A percentile compares a stretch with the other conserved stretches of the same genome.
phyloP scores from a whole-genome alignment of 2,888 invertebrate species.

The Drosophila niveifrons region DNA sequence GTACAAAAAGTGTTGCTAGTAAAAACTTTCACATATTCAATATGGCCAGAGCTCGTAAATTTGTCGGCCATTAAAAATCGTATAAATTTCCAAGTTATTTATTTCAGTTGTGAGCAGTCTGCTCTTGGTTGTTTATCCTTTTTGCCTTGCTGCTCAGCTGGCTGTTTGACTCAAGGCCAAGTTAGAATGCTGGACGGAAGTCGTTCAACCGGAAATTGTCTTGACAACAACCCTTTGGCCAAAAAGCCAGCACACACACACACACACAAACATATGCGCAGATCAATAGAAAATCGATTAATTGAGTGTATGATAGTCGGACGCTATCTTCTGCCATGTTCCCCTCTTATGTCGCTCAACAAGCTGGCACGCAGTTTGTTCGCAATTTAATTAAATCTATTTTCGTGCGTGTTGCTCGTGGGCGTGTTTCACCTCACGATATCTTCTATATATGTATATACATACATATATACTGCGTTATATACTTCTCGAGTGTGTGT shows the following conservation, averaged over 20 bases:
- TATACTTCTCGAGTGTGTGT: constrained; percentile 49
- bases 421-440: constrained; percentile 64
- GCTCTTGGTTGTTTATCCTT: constrained; percentile 4
- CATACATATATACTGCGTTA: constrained; percentile 1
- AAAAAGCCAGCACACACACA: constrained; percentile 6
- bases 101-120: constrained; percentile 10
- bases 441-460: background rate
- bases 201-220: constrained; percentile 59
- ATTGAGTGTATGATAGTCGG: constrained; percentile 58
- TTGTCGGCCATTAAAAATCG: background rate
- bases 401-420: constrained; percentile 72
- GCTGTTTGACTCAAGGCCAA: constrained; percentile 24
- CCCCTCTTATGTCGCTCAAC: background rate
- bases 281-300: constrained; percentile 74
- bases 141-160: background rate
- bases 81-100: constrained; percentile 13
- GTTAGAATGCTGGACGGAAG: constrained; percentile 43
- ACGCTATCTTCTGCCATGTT: background rate
- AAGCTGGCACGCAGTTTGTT: constrained; percentile 63
- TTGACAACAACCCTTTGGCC: constrained; percentile 54
- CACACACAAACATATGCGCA: constrained; percentile 18
- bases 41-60: constrained; percentile 1
- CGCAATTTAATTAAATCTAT: constrained; percentile 80
- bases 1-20: background rate
- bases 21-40: constrained; percentile 11